Conservation (phyloP, 2,888 invertebrate species). For the Argynnis bischoffii region DNA sequence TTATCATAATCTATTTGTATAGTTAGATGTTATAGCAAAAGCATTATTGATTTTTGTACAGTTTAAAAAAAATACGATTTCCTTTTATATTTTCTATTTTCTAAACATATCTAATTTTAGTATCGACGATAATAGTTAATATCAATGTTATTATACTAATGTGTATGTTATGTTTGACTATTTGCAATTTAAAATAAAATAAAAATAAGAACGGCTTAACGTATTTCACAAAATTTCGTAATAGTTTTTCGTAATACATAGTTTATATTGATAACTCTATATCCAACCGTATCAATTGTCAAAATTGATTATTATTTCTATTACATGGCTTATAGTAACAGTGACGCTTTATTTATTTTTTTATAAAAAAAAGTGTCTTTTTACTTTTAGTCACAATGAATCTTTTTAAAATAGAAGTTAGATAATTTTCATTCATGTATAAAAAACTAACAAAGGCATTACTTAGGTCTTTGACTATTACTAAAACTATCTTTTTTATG, state of each 20-base stretch:
- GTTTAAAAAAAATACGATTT: constrained; percentile 5
- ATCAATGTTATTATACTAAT: neutral
- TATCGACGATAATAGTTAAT: constrained; percentile 6
- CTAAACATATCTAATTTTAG: constrained; percentile 3
- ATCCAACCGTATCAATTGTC: too few relatives aligned
- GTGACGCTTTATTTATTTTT: too few relatives aligned
- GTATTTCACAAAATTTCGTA: constrained; percentile 8
- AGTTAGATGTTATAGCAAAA: neutral
- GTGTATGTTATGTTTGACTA: neutral
- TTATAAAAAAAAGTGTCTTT: too few relatives aligned
- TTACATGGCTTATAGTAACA: too few relatives aligned
- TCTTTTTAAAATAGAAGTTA: too few relatives aligned
- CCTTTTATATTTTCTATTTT: constrained; percentile 1
- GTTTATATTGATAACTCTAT: too few relatives aligned
- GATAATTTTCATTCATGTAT: too few relatives aligned
- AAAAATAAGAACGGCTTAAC: neutral
- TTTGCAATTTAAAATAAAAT: neutral
- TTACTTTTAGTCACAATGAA: too few relatives aligned
- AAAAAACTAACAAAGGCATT: too few relatives aligned
- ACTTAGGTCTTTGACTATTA: too few relatives aligned
- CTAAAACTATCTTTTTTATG: too few relatives aligned
- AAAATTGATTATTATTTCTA: too few relatives aligned
- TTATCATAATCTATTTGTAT: neutral
- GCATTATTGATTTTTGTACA: neutral
- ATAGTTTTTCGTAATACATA: neutral